phyloP scores from a whole-genome alignment of 1,140 invertebrate species.

The Saxidomus purpurata region DNA sequence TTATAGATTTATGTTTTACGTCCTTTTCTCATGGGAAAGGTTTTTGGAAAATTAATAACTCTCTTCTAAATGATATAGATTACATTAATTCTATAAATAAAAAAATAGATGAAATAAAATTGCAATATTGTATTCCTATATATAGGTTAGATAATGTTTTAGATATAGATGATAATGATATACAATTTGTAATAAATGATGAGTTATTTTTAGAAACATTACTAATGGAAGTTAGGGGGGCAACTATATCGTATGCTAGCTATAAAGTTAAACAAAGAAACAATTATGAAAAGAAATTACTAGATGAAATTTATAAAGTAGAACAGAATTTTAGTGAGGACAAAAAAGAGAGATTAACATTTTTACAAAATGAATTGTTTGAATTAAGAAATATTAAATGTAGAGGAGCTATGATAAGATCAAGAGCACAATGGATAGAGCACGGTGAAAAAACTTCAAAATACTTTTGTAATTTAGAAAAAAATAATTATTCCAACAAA shows the following conservation, averaged over 20 bases:
- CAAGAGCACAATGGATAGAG: constrained; percentile 42
- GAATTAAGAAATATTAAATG: constrained; percentile 13
- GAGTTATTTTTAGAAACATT: constrained; percentile 34
- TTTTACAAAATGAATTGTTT: not conserved
- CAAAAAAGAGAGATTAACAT: not conserved
- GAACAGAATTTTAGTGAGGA: not conserved
- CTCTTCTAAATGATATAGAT: too few species aligned
- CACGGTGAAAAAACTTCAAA: constrained; percentile 35
- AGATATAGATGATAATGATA: not conserved
- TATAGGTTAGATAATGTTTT: too few species aligned
- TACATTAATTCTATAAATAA: not conserved
- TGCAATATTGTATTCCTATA: not conserved
- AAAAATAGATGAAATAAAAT: not conserved
- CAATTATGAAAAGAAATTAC: not conserved
- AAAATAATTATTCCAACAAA: constrained; percentile 32
- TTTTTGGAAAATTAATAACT: too few species aligned
- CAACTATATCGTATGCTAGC: constrained; percentile 7
- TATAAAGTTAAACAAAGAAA: constrained; percentile 20
- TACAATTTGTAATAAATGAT: not conserved
- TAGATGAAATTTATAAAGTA: not conserved
- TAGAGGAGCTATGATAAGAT: not conserved
- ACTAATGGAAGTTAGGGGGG: constrained; percentile 19
- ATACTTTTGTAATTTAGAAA: constrained; percentile 64
- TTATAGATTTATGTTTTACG: too few species aligned
- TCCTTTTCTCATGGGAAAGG: too few species aligned